A percentile compares a stretch with the other conserved stretches of the same genome.
phyloP scores from a whole-genome alignment of 2,888 invertebrate species.

The Griposia aprilina region DNA sequence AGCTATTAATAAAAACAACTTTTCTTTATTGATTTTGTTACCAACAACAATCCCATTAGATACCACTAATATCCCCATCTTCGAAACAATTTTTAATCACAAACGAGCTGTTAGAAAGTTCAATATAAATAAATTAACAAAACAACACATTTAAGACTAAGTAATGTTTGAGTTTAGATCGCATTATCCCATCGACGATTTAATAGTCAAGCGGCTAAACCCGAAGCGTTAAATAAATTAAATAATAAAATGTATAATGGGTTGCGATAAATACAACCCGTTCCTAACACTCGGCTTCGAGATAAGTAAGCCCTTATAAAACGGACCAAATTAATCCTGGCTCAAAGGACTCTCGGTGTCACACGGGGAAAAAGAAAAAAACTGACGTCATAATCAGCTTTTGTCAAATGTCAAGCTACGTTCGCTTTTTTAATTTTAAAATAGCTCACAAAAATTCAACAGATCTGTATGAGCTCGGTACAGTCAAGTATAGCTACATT shows the following conservation, averaged over 20 bases:
- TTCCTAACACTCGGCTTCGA: constrained; percentile 83
- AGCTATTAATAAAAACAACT: constrained; percentile 21
- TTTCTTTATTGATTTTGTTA: constrained; percentile 26
- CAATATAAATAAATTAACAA: constrained; percentile 77
- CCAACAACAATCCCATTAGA: constrained; percentile 27
- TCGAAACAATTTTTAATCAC: constrained; percentile 51
- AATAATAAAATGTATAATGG: constrained; percentile 90
- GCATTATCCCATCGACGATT: constrained; percentile 87
- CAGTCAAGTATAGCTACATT: constrained; percentile 63
- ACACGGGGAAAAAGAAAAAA: constrained; percentile 82
- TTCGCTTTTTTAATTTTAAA: constrained; percentile 86
- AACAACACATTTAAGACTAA: constrained; percentile 80
- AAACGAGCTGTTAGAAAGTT: constrained; percentile 61
- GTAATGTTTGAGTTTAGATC: constrained; percentile 86
- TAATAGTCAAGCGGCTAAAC: constrained; percentile 89
- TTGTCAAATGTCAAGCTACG: constrained; percentile 88
- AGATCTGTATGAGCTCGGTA: constrained; percentile 64
- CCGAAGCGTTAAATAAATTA: constrained; percentile 89
- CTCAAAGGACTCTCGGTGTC: constrained; percentile 85
- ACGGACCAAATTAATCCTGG: constrained; percentile 89
- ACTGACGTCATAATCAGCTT: constrained; percentile 90
- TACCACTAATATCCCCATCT: constrained; percentile 47
- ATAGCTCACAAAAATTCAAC: constrained; percentile 83
- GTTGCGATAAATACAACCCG: constrained; percentile 89
- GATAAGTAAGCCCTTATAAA: constrained; percentile 90